Conservation (phyloP, 2,113 vertebrate genomes). For the Actenoides hombroni region DNA sequence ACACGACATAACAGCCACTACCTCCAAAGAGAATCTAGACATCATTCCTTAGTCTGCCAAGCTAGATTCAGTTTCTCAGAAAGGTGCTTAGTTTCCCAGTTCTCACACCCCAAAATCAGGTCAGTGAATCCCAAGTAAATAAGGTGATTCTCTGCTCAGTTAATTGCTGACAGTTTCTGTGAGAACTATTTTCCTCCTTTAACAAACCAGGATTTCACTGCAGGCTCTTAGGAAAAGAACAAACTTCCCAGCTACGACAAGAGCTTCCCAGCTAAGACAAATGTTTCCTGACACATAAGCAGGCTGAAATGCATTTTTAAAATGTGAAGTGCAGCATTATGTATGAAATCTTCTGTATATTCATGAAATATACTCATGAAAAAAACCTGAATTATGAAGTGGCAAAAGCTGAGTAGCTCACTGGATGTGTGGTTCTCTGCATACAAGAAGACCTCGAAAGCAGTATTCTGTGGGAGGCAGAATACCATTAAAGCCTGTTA, state of each 20-base stretch:
- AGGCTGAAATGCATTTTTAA: not conserved
- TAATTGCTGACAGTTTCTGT: not conserved
- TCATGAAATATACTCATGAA: too few relatives aligned
- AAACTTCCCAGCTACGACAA: not conserved
- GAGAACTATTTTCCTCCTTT: not conserved
- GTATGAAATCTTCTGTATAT: not conserved
- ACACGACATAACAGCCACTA: not conserved
- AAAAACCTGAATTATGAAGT: not conserved
- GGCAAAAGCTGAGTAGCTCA: not conserved
- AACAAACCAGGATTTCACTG: not conserved
- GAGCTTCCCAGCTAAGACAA: not conserved
- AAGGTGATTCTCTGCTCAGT: not conserved
- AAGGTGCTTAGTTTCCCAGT: not conserved
- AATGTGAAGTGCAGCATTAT: not conserved
- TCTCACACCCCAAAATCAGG: not conserved
- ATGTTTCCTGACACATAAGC: not conserved
- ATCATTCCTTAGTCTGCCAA: not conserved
- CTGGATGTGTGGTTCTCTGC: fast-evolving
- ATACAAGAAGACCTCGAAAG: not conserved
- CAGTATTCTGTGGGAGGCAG: not conserved
- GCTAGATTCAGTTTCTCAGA: not conserved
- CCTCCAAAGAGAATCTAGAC: not conserved
- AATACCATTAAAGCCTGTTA: not conserved
- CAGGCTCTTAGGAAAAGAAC: not conserved
- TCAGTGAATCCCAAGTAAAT: not conserved